phyloP scores from a whole-genome alignment of 2,113 vertebrate species.

The Anoplopoma fimbria region DNA sequence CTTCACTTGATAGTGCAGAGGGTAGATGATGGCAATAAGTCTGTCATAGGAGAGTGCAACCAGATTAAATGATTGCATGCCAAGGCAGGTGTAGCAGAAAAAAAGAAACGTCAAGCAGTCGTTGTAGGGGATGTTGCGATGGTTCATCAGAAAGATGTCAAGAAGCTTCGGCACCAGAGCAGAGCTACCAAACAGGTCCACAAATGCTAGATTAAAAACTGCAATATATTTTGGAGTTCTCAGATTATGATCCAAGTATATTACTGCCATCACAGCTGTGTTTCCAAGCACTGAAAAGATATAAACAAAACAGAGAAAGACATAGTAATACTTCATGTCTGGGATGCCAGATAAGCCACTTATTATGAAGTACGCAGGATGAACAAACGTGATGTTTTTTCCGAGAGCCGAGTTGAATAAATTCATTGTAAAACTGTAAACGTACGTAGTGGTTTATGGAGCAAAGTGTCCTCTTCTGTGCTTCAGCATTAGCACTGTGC shows the following conservation, averaged over 20 bases:
- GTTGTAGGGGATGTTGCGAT: slow-evolving; percentile 67
- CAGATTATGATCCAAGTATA: slow-evolving; percentile 67
- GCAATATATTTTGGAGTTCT: slow-evolving; percentile 80
- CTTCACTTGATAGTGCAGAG: slow-evolving; percentile 69
- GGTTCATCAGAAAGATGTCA: slow-evolving; percentile 77
- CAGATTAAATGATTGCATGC: slow-evolving; percentile 79
- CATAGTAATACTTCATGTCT: slow-evolving; percentile 73
- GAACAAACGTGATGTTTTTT: slow-evolving; percentile 71
- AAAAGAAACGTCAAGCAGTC: slow-evolving; percentile 75
- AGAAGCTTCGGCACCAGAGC: slow-evolving; percentile 80
- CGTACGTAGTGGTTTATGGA: neutral
- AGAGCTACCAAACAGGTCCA: slow-evolving; percentile 75
- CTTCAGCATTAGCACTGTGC: neutral
- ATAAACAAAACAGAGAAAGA: slow-evolving; percentile 75
- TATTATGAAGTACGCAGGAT: slow-evolving; percentile 76
- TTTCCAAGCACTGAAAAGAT: slow-evolving; percentile 74
- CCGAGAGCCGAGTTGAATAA: slow-evolving; percentile 56
- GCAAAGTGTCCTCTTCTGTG: neutral
- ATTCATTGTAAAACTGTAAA: slow-evolving; percentile 38
- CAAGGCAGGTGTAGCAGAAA: slow-evolving; percentile 76
- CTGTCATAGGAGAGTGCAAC: slow-evolving; percentile 79
- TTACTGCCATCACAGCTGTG: slow-evolving; percentile 68
- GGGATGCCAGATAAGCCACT: slow-evolving; percentile 70
- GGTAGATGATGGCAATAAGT: slow-evolving; percentile 79
- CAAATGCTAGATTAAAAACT: slow-evolving; percentile 80